phyloP scores from a whole-genome alignment of 2,888 invertebrate genomes.

The Entomobrya proxima region DNA sequence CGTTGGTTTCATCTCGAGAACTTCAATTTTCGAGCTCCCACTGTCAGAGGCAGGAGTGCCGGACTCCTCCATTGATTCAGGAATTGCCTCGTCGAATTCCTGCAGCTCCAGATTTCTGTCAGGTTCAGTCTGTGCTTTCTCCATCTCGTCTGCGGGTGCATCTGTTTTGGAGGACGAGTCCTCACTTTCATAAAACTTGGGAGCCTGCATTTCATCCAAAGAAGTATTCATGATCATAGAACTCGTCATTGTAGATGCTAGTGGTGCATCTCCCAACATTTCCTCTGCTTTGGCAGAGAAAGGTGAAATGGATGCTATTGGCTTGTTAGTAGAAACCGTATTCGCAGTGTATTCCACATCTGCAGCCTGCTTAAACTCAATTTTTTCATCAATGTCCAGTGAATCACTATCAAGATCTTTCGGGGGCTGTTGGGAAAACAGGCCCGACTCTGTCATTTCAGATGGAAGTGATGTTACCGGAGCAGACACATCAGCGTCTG shows the following conservation, averaged over 20 bases:
- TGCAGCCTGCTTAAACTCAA: slow-evolving; percentile 58
- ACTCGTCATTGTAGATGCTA: slow-evolving; percentile 71
- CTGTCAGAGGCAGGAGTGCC: slow-evolving; percentile 61
- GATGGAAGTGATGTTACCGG: slow-evolving; percentile 58
- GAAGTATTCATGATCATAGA: slow-evolving; percentile 73
- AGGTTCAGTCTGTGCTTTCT: slow-evolving; percentile 56
- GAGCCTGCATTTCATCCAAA: slow-evolving; percentile 74
- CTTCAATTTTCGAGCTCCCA: slow-evolving; percentile 64
- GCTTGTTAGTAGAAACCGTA: slow-evolving; percentile 61
- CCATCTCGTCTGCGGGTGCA: slow-evolving; percentile 60
- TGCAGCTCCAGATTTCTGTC: slow-evolving; percentile 56
- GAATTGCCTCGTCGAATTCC: slow-evolving; percentile 60
- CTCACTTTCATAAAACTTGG: slow-evolving; percentile 75
- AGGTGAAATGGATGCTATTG: slow-evolving; percentile 70
- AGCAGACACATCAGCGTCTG: slow-evolving; percentile 56
- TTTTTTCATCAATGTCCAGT: slow-evolving; percentile 65
- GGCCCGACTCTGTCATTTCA: slow-evolving; percentile 69
- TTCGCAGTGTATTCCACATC: slow-evolving; percentile 52
- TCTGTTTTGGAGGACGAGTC: slow-evolving; percentile 72
- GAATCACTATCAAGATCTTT: slow-evolving; percentile 63
- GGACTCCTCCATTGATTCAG: slow-evolving; percentile 55
- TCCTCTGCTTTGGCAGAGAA: slow-evolving; percentile 63
- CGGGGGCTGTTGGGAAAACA: slow-evolving; percentile 71
- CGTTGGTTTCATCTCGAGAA: slow-evolving; percentile 61
- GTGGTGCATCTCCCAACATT: slow-evolving; percentile 58